A percentile compares a stretch with the other conserved stretches of the same genome.
These are phyloP conservation scores for Wasmannia auropunctata DNA, from an alignment of 1,140 invertebrate species.

Conservation along the genomic window DNA sequence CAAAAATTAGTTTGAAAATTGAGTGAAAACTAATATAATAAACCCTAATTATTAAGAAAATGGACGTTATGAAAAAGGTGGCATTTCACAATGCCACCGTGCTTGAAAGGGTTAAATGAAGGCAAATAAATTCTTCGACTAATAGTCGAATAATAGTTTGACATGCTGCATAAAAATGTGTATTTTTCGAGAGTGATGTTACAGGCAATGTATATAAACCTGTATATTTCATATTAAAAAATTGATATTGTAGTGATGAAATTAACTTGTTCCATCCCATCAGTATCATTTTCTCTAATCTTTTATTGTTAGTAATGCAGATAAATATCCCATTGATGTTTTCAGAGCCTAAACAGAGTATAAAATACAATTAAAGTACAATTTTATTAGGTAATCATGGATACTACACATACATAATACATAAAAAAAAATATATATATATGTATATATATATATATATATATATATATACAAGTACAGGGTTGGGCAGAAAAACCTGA, in stretches of 20 bases:
- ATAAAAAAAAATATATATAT: neutral
- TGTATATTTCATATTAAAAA: neutral
- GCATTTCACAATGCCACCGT: no score
- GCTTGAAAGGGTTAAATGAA: no score
- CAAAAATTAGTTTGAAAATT: no score
- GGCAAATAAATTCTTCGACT: neutral
- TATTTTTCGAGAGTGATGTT: conserved; percentile 1
- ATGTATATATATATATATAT: neutral
- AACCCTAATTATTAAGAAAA: no score
- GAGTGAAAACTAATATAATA: no score
- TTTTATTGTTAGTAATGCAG: conserved; percentile 3
- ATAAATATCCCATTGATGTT: conserved; percentile 40
- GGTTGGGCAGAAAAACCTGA: no score
- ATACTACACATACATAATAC: neutral
- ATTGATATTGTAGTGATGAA: neutral
- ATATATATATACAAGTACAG: no score
- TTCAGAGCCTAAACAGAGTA: neutral
- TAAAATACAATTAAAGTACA: neutral
- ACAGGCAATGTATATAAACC: neutral
- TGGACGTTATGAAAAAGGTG: no score
- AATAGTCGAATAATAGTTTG: neutral
- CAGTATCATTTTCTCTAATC: neutral
- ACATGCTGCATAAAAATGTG: neutral
- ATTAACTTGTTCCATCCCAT: neutral
- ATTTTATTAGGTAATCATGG: neutral